Conservation (phyloP, 92 coral and sea anemone species). For the Virgularia gustaviana region DNA sequence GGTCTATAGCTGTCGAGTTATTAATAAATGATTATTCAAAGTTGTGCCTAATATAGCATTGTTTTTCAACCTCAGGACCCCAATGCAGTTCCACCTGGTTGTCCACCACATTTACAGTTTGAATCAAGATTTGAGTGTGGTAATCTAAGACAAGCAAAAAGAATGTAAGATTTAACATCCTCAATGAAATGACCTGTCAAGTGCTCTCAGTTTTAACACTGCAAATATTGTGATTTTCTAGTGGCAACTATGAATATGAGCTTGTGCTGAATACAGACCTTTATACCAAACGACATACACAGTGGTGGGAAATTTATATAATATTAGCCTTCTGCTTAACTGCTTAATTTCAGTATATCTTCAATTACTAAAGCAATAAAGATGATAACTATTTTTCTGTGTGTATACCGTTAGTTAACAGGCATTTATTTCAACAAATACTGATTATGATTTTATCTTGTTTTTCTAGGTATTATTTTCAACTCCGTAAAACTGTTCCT, state of each 20-base stretch:
- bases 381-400: neutral
- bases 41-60: neutral
- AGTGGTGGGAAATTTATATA: slow-evolving; percentile 57
- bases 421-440: neutral
- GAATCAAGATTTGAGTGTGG: slow-evolving; percentile 98
- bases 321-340: neutral
- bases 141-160: slow-evolving; percentile 79
- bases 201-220: neutral
- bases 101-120: slow-evolving; percentile 79
- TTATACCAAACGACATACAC: slow-evolving; percentile 91
- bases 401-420: too few species aligned
- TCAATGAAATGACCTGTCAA: neutral
- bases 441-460: too few species aligned
- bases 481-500: slow-evolving; percentile 79
- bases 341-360: neutral
- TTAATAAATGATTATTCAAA: neutral
- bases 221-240: slow-evolving; percentile 17
- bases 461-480: slow-evolving; percentile 75
- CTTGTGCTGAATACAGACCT: slow-evolving; percentile 75
- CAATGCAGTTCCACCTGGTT: slow-evolving; percentile 59
- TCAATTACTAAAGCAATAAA: neutral
- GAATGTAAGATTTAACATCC: too few species aligned
- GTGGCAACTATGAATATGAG: slow-evolving; percentile 91
- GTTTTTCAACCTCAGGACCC: slow-evolving; percentile 45
- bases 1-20: too few species aligned